These are phyloP conservation scores for Oscheius myriophilus DNA, from an alignment of 2,888 invertebrate genomes.

Conservation along the genomic window DNA sequence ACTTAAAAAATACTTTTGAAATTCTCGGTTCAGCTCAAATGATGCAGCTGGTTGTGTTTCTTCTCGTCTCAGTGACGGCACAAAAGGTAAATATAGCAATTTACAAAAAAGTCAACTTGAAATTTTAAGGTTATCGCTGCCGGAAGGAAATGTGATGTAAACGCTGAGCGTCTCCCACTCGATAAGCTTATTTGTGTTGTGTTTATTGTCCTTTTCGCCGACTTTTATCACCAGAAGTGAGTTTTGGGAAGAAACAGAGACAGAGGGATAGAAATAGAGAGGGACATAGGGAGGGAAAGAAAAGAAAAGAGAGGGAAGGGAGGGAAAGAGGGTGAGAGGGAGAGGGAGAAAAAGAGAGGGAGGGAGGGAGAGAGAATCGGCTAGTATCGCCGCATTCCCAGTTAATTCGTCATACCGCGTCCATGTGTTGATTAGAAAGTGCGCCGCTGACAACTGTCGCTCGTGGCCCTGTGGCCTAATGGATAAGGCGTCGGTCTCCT, in stretches of 20 bases:
- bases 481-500: slow-evolving; percentile 64
- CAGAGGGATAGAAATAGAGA: no score
- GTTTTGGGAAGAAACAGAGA: no score
- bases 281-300: no score
- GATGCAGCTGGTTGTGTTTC: slow-evolving; percentile 43
- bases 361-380: no score
- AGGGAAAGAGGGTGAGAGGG: no score
- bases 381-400: no score
- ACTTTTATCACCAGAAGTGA: slow-evolving; percentile 44
- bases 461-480: slow-evolving; percentile 52
- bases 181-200: slow-evolving; percentile 35
- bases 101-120: background rate
- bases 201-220: slow-evolving; percentile 43
- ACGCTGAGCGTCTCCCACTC: slow-evolving; percentile 25
- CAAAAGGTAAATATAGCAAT: slow-evolving; percentile 24
- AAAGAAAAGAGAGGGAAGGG: no score
- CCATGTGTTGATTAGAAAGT: no score
- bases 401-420: no score
- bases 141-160: slow-evolving; percentile 41
- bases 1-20: background rate
- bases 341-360: no score
- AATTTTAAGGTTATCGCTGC: slow-evolving; percentile 32
- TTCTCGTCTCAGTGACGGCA: slow-evolving; percentile 34
- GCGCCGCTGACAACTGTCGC: no score
- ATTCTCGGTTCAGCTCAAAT: slow-evolving; percentile 38